Evolutionary conservation across 2,888 invertebrate genomes (phyloP), one percentile per base, ranked within the genome.

Genomic region (Ecdyonurus torrentis): DNA sequence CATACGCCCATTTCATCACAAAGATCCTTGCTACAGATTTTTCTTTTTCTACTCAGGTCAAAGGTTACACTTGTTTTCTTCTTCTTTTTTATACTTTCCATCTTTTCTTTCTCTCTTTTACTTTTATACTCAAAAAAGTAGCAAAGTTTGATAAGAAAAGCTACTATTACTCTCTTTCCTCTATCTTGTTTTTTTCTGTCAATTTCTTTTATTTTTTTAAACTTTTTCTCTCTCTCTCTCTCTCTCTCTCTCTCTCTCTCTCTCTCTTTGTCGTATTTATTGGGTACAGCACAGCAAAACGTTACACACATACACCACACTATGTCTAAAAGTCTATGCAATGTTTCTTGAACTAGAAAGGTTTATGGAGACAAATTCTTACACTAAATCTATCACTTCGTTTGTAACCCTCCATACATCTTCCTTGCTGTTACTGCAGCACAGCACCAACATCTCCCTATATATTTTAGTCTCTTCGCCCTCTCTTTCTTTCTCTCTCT

Each of bases 331-430:
- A 37, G 55, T 55, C 55, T 55, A 5, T 22, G 5, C 55, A 5
- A 7, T 50, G 7, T 20, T 55, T 10, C n/a, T 10, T 55, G 7
- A 55, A 22, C 22, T n/a, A 20, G 55, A 58, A 62, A 62, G 59
- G 52, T 63, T 63, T 63, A 63, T 63, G 63, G 63, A 63, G 63
- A 63, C 63, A 63, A 63, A 63, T 63, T 53, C 59, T 59, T 58
- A 23, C 63, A 59, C 63, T 63, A 63, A 63, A 63, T 63, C 50
- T 58, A 59, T 63, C 63, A 23, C 24, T 59, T 58, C 24, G 58
- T 37, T 23, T 22, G 53, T 20, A 22, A 20, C 25, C 52, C 20
- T 23, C 53, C 61, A 55, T 61, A 25, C 25, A 25, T 61, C 61
- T 60, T 37, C 37, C 15, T n/a, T n/a, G n/a, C n/a, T 15, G 37